Evolutionary conservation across 2,888 invertebrate genomes (phyloP).

Genomic region (Strigamia transsilvanica): DNA sequence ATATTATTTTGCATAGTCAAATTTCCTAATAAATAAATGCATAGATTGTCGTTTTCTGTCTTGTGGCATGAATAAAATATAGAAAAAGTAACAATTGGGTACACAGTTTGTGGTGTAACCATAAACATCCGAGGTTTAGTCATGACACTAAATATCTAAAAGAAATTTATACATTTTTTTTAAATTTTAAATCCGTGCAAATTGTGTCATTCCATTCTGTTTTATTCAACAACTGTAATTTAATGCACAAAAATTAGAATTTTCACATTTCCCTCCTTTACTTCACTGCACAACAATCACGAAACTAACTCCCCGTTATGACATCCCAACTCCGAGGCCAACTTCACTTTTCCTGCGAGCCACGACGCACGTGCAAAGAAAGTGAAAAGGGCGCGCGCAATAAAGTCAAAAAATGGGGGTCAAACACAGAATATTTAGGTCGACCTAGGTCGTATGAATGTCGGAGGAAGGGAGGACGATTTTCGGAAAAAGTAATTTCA

Average conservation of each 20-base stretch:
- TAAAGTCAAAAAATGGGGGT: slow-evolving; percentile 12
- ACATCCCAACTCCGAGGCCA: not conserved
- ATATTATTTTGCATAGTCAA: no score
- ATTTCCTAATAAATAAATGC: no score
- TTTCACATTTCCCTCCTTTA: not conserved
- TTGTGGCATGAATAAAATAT: no score
- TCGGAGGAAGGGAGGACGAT: slow-evolving; percentile 30
- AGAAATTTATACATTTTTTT: not conserved
- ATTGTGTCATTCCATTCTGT: not conserved
- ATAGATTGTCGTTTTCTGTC: no score
- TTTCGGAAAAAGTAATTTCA: slow-evolving; percentile 42
- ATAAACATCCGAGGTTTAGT: not conserved
- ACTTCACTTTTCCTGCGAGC: not conserved
- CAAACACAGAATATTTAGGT: slow-evolving; percentile 19
- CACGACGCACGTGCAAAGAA: slow-evolving; percentile 31
- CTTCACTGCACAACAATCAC: not conserved
- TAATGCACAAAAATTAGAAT: no score
- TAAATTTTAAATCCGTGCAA: not conserved
- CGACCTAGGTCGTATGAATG: slow-evolving; percentile 35
- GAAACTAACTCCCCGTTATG: slow-evolving; percentile 4
- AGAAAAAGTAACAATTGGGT: no score
- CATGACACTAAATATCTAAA: not conserved
- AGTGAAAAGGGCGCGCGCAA: slow-evolving; percentile 22
- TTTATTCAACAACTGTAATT: not conserved
- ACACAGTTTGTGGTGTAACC: no score